A percentile compares a stretch with the other conserved stretches of the same genome.
phyloP scores from a whole-genome alignment of 2,113 vertebrate genomes.

The Chelonoidis abingdonii region DNA sequence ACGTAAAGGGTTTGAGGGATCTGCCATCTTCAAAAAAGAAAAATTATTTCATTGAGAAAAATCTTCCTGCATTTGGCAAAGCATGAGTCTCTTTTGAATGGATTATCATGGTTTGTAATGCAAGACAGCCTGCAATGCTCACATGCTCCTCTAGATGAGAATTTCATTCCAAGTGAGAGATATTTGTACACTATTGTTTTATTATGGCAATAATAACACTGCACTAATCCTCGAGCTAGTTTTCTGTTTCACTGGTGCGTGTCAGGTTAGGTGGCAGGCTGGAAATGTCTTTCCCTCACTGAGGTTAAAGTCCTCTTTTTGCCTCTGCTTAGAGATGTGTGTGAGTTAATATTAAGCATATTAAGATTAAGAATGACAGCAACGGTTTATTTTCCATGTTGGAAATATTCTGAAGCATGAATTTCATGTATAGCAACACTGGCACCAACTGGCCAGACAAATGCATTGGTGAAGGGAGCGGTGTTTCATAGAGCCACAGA shows the following conservation, averaged over 20 bases:
- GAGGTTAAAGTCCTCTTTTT: neutral
- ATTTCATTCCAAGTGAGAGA: neutral
- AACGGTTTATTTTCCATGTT: neutral
- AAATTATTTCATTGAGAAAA: neutral
- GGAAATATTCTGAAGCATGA: neutral
- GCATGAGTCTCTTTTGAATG: neutral
- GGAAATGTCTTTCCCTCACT: slow-evolving; percentile 18
- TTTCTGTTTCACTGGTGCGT: neutral
- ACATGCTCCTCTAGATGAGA: neutral
- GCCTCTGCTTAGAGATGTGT: neutral
- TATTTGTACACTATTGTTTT: slow-evolving; percentile 1
- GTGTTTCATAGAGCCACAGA: neutral
- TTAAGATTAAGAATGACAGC: neutral
- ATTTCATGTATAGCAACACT: slow-evolving; percentile 57
- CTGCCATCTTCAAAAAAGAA: neutral
- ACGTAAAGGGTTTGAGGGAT: neutral
- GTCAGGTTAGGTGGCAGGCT: neutral
- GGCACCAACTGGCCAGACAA: slow-evolving; percentile 61
- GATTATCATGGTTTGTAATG: neutral
- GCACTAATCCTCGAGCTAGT: neutral
- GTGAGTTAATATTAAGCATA: neutral
- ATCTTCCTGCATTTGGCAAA: neutral
- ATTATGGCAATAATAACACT: neutral
- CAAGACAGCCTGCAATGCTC: neutral
- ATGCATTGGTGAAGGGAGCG: slow-evolving; percentile 45